A percentile compares a stretch with the other conserved stretches of the same genome.
phyloP scores from a whole-genome alignment of 1,140 invertebrate species.

The Asobara japonica region DNA sequence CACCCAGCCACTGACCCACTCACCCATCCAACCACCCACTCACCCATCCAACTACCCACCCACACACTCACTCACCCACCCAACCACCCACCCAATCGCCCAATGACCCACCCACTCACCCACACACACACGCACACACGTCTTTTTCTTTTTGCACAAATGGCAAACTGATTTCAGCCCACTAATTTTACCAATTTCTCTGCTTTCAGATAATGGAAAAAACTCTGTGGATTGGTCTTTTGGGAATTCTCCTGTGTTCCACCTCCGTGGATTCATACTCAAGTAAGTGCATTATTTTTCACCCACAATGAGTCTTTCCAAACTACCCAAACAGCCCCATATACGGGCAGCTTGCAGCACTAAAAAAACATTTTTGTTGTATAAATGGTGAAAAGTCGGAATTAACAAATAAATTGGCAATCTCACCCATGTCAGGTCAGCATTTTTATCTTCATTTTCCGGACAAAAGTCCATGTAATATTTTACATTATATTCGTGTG shows the following conservation, averaged over 20 bases:
- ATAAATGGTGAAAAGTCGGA: neutral
- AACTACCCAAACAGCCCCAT: conserved; percentile 14
- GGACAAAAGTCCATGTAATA: too few species aligned
- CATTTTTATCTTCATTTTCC: neutral
- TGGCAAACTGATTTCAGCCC: too few species aligned
- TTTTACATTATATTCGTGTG: too few species aligned
- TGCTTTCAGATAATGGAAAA: conserved; percentile 31
- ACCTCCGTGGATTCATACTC: conserved; percentile 47
- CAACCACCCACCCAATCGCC: too few species aligned
- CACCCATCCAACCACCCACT: too few species aligned
- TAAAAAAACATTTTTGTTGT: neutral
- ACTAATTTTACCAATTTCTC: too few species aligned
- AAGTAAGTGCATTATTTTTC: conserved; percentile 52
- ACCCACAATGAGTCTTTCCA: conserved; percentile 28
- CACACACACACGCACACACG: too few species aligned
- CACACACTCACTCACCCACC: too few species aligned
- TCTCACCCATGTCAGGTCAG: neutral
- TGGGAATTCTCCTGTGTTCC: conserved; percentile 38
- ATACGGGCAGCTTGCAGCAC: neutral
- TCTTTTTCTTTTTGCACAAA: too few species aligned
- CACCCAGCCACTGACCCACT: too few species aligned
- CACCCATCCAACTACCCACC: too few species aligned
- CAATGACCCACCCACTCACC: too few species aligned
- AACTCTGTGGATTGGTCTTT: conserved; percentile 33
- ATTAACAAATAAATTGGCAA: conserved; percentile 3